Evolutionary conservation across 2,888 invertebrate genomes (phyloP).

Genomic region (Lasioglossum villosulum): DNA sequence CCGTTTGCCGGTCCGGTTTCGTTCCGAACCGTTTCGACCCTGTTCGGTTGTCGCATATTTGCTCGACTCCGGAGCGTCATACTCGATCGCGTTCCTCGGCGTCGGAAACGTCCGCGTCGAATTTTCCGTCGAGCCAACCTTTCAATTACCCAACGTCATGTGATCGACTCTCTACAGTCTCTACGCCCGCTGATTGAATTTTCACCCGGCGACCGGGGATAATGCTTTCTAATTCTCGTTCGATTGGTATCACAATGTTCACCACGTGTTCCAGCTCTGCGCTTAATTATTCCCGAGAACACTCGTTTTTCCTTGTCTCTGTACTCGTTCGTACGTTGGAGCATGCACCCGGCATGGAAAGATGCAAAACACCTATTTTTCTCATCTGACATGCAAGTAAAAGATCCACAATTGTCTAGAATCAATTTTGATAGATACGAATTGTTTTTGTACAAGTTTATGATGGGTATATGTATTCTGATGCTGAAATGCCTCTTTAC

Average conservation of each 20-base stretch:
- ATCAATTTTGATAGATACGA: no score
- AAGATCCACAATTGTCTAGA: no score
- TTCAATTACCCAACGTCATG: conserved; percentile 19
- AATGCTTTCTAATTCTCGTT: conserved; percentile 32
- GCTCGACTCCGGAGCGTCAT: conserved; percentile 12
- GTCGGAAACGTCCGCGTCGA: conserved; percentile 2
- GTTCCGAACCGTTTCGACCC: not conserved
- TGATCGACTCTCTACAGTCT: conserved; percentile 7
- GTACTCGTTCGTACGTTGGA: not conserved
- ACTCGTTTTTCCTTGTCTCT: not conserved
- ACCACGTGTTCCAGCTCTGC: not conserved
- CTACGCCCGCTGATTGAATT: conserved; percentile 23
- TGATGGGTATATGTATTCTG: not conserved
- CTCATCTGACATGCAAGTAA: not conserved
- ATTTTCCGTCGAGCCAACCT: conserved; percentile 11
- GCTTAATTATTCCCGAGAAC: conserved; percentile 1
- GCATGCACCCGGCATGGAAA: not conserved
- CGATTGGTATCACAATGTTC: conserved; percentile 3
- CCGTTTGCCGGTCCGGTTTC: not conserved
- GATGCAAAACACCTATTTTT: not conserved
- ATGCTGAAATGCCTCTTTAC: not conserved
- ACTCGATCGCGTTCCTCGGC: conserved; percentile 26
- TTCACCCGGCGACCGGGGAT: conserved; percentile 14
- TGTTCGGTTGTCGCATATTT: conserved; percentile 14
- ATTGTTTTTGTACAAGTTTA: not conserved